phyloP scores from a whole-genome alignment of 2,888 invertebrate species.

The Drosophila suboccidentalis region DNA sequence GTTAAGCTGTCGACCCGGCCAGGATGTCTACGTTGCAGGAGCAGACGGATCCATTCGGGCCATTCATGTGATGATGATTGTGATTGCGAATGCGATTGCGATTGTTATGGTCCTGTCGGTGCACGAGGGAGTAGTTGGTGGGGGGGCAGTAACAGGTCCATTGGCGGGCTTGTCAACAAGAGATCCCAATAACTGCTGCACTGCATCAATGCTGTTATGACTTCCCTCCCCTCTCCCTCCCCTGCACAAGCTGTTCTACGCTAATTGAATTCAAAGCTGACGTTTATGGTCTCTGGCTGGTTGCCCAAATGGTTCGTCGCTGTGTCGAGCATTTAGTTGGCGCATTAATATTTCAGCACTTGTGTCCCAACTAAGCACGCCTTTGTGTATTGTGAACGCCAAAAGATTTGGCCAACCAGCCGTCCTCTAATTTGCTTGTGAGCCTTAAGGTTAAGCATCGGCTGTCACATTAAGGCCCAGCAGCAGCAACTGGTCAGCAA shows the following conservation, averaged over 20 bases:
- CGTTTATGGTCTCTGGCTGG: slow-evolving; percentile 38
- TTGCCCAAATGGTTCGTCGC: slow-evolving; percentile 7
- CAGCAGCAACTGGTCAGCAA: slow-evolving; percentile 22
- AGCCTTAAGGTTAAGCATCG: slow-evolving; percentile 50
- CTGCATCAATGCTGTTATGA: slow-evolving; percentile 50
- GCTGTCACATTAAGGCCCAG: slow-evolving; percentile 37
- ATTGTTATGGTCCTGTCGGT: slow-evolving; percentile 48
- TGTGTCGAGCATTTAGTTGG: slow-evolving; percentile 36
- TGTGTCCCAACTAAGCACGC: slow-evolving; percentile 52
- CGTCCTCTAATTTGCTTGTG: slow-evolving; percentile 55
- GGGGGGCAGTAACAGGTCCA: slow-evolving; percentile 22
- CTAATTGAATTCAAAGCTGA: slow-evolving; percentile 72
- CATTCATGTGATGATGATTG: slow-evolving; percentile 44
- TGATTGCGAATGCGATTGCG: slow-evolving; percentile 37
- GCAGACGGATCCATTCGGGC: not conserved
- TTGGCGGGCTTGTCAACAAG: slow-evolving; percentile 50
- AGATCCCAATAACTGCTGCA: slow-evolving; percentile 64
- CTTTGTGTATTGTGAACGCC: slow-evolving; percentile 47
- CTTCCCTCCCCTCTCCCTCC: not conserved
- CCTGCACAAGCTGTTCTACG: slow-evolving; percentile 10
- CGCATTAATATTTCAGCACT: slow-evolving; percentile 67
- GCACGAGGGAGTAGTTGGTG: not conserved
- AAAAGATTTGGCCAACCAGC: slow-evolving; percentile 35
- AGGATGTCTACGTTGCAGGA: slow-evolving; percentile 14
- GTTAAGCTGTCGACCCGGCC: slow-evolving; percentile 36